Evolutionary conservation across 1,140 invertebrate genomes (phyloP).

Genomic region (Lepidurus packardi): DNA sequence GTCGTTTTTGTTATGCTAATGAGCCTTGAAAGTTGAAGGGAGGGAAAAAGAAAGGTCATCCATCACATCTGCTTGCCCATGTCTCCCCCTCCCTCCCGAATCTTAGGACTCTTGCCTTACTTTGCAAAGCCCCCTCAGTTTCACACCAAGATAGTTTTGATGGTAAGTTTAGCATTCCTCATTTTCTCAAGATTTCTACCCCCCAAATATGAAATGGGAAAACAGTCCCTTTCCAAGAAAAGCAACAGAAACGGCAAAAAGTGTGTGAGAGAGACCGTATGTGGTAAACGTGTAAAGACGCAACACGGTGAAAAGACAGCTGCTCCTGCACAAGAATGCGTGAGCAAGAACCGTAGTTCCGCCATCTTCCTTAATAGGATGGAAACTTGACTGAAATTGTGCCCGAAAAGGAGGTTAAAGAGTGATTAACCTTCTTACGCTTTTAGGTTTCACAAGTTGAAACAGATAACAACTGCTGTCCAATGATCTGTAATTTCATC

Average conservation of each 20-base stretch:
- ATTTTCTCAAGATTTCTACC: background rate
- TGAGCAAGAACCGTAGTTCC: slow-evolving; percentile 2
- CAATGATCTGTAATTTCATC: too few species aligned
- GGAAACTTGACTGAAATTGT: background rate
- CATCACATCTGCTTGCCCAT: background rate
- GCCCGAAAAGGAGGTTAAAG: background rate
- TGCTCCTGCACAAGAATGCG: background rate
- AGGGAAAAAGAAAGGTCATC: slow-evolving; percentile 6
- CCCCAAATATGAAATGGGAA: background rate
- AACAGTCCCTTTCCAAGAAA: background rate
- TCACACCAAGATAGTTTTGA: background rate
- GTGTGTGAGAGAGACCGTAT: background rate
- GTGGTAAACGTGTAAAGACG: background rate
- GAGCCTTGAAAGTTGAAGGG: background rate
- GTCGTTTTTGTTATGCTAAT: slow-evolving; percentile 19
- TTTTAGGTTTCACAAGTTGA: background rate
- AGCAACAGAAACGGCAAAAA: background rate
- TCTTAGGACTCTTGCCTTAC: background rate
- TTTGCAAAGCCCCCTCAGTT: background rate
- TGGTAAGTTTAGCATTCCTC: background rate
- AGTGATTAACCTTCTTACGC: background rate
- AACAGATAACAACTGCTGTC: background rate
- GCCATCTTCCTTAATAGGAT: background rate
- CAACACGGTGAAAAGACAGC: background rate
- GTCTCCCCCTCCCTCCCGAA: background rate